Evolutionary conservation across 2,797 vertebrate species (phyloP), one percentile per base, ranked within the genome.

Genomic region (Eulemur rubriventer): DNA sequence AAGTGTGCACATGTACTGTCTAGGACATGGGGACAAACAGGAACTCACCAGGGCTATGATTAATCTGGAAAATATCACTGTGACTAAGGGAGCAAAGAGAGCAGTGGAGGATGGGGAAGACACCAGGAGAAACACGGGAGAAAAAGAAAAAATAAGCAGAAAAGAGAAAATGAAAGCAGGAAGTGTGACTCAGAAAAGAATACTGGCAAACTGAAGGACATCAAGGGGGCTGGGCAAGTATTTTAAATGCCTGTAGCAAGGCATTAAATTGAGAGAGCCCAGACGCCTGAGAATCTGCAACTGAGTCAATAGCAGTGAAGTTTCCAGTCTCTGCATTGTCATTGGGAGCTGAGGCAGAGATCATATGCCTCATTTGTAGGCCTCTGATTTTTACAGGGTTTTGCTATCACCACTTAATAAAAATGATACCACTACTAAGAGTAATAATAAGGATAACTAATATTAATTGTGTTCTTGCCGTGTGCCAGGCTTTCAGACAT

Each of bases 391-490:
- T 84, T 69, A 89, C 22, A 43, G 6, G 26, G n/a, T 46, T 87
- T 38, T 59, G 52, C 3, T 13, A 72, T 79, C 35, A 22, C n/a
- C 10, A 20, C 57, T 78, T 69, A 85, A 70, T 78, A 79, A 92
- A 91, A 76, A 43, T n/a, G 41, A 70, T 28, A 43, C 11, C 41
- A 73, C 43, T 72, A 43, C 41, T 38, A 95, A 33, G 9, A 79
- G 61, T n/a, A 46, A 65, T 91, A 85, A 61, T 82, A 84, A 35
- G 72, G 30, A 59, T 33, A 70, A 80, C 72, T 75, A 84, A 70
- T 48, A 50, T 46, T 70, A 70, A 76, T 7, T 95, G n/a, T 11
- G 6, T 92, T 88, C 35, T 83, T 61, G 46, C 30, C 41, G 38
- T 33, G 46, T 69, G 38, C 41, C 18, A 78, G 41, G 52, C 16